A percentile compares a stretch with the other conserved stretches of the same genome.
phyloP scores from a whole-genome alignment of 2,888 invertebrate genomes.

The Meghimatium bilineatum region DNA sequence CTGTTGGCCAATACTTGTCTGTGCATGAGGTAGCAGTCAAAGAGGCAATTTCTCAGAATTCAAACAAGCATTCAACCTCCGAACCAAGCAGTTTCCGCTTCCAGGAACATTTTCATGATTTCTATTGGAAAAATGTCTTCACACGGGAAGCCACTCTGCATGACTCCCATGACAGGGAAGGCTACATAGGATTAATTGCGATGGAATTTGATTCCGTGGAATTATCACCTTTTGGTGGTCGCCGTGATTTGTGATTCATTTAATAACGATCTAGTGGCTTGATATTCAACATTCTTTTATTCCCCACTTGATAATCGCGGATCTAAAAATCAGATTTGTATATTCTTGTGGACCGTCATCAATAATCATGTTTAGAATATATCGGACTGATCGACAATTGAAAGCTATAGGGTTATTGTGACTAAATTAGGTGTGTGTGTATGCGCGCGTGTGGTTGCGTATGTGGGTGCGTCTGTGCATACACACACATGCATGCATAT shows the following conservation, averaged over 20 bases:
- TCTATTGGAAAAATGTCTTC: background rate
- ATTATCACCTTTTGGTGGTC: slow-evolving; percentile 10
- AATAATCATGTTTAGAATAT: too few relatives aligned
- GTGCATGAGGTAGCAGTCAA: slow-evolving; percentile 23
- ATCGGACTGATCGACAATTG: too few relatives aligned
- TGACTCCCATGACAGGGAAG: background rate
- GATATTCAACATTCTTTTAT: background rate
- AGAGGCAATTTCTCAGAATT: slow-evolving; percentile 32
- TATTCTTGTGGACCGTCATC: too few relatives aligned
- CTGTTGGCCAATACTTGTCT: background rate
- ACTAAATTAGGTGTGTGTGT: too few relatives aligned
- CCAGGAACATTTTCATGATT: background rate
- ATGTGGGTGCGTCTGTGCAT: too few relatives aligned
- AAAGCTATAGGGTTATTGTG: too few relatives aligned
- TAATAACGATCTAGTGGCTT: background rate
- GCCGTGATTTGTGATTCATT: background rate
- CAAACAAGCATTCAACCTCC: slow-evolving; percentile 17
- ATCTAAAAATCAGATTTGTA: background rate
- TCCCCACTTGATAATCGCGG: background rate
- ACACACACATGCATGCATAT: too few relatives aligned
- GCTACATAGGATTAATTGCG: slow-evolving; percentile 31
- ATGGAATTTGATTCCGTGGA: slow-evolving; percentile 10
- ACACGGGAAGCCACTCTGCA: slow-evolving; percentile 30
- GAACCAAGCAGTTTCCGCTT: slow-evolving; percentile 14
- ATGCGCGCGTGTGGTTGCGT: too few relatives aligned